These are phyloP conservation scores for Drosophila simulans DNA, from an alignment of 1,140 invertebrate species.

Conservation along the genomic window DNA sequence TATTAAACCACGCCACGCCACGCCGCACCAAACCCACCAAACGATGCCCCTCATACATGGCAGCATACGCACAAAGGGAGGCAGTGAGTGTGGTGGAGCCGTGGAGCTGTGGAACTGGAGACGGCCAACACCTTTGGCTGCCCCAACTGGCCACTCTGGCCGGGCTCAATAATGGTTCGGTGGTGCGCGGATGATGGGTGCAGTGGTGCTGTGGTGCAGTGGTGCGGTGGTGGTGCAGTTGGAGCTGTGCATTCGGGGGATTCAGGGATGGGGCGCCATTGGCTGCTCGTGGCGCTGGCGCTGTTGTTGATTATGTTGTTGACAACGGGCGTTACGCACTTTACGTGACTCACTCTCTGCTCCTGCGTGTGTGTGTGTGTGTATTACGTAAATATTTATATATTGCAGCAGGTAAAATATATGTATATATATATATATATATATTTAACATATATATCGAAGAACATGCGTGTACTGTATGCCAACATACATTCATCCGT, in stretches of 20 bases:
- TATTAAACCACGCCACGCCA: no score
- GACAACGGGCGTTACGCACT: constrained; percentile 83
- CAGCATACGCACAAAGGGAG: constrained; percentile 3
- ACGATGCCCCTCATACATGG: no score
- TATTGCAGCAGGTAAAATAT: constrained; percentile 78
- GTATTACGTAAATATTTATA: constrained; percentile 83
- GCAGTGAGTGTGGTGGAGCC: background rate
- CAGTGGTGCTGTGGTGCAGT: background rate
- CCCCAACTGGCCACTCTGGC: background rate
- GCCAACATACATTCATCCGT: constrained; percentile 30
- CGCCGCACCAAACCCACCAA: no score
- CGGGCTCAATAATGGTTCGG: background rate
- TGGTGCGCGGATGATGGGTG: background rate
- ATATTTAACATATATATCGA: background rate
- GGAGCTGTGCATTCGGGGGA: background rate
- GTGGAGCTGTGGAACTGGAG: background rate
- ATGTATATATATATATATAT: background rate
- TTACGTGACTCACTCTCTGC: constrained; percentile 36
- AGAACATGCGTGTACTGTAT: constrained; percentile 21
- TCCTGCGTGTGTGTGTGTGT: background rate
- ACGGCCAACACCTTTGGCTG: background rate
- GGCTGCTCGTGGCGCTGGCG: constrained; percentile 39
- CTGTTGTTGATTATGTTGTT: constrained; percentile 83
- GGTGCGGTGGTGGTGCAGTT: background rate
- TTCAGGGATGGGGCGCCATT: constrained; percentile 18